phyloP scores from a whole-genome alignment of 1,140 invertebrate species.

The Hyphantria cunea region DNA sequence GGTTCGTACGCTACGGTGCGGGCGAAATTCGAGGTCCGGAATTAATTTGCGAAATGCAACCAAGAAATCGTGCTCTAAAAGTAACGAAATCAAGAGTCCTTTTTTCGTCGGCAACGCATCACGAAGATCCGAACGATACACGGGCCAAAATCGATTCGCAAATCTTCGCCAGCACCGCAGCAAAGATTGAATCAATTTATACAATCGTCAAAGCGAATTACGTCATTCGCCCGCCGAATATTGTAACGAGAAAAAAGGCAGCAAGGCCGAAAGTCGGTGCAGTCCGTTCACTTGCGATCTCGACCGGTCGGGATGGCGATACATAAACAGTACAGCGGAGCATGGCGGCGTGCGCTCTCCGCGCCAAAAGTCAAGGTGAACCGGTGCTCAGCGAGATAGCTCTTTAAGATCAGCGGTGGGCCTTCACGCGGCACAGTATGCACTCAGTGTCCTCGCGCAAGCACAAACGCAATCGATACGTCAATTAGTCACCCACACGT shows the following conservation, averaged over 20 bases:
- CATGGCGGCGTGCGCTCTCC: constrained; percentile 34
- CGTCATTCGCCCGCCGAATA: constrained; percentile 61
- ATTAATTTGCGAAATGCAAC: constrained; percentile 33
- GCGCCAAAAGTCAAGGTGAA: constrained; percentile 70
- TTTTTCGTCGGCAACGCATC: constrained; percentile 15
- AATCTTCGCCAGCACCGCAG: constrained; percentile 47
- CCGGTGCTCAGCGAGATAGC: constrained; percentile 28
- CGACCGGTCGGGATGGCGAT: constrained; percentile 42
- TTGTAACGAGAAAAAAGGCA: constrained; percentile 58
- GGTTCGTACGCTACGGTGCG: constrained; percentile 10
- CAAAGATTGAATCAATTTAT: constrained; percentile 56
- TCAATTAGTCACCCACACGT: constrained; percentile 59
- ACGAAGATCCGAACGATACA: constrained; percentile 33
- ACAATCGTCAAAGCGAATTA: constrained; percentile 56
- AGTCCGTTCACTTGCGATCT: constrained; percentile 75
- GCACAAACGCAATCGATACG: constrained; percentile 40
- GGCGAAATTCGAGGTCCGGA: constrained; percentile 26
- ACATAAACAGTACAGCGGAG: constrained; percentile 30
- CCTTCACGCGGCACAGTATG: background rate
- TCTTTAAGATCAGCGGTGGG: too few relatives aligned
- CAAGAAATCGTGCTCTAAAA: constrained; percentile 23
- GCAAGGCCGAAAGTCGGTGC: constrained; percentile 57
- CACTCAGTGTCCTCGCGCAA: background rate
- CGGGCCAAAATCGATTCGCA: constrained; percentile 51
- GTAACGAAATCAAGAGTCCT: constrained; percentile 17